Evolutionary conservation across 2,888 invertebrate genomes (phyloP), one percentile per base, ranked within the genome.

Genomic region (Rapana venosa): DNA sequence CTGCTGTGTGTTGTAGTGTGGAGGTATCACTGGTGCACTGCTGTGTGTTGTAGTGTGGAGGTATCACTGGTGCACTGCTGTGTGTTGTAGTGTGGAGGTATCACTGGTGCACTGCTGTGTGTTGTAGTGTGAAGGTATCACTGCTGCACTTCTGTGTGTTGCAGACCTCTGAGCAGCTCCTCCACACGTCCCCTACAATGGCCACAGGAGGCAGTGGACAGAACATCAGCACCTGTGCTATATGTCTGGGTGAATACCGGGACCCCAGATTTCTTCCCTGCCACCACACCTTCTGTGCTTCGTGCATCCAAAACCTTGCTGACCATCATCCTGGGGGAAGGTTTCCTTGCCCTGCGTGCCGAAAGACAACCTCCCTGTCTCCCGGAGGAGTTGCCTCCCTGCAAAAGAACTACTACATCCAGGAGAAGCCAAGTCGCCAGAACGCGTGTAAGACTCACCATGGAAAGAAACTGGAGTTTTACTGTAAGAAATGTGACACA

Each of bases 201-300:
- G 35, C 77, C 13, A 79, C 77, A 79, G 77, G 35, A 79, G 30
- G 30, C 17, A 35, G 4, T 15, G 77, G 32, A 32, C 32, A 79
- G 32, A 32, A 79, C 77, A 5, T n/a, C 74, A n/a, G 8, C 26
- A 84, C 30, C 11, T 84, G 84, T n/a, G 36, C 84, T 13, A 17
- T 84, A n/a, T 84, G 84, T n/a, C 30, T 84, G 17, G 58, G 58
- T 0, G 17, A 26, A 1, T 84, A 36, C 58, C 4, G 30, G 8
- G 13, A 58, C 58, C 84, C 84, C 2, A 84, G 58, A 30, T 84
- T 84, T 15, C 58, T 84, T 4, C 84, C 84, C 56, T 84, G 84
- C 30, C 84, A 84, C 30, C 84, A 84, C n/a, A 30, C 84, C 17
- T 56, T 58, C 30, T 84, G 84, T 30, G 30, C 36, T 1, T 6